These are phyloP conservation scores for Laodelphax striatellus DNA, from an alignment of 1,140 invertebrate species.

Conservation along the genomic window DNA sequence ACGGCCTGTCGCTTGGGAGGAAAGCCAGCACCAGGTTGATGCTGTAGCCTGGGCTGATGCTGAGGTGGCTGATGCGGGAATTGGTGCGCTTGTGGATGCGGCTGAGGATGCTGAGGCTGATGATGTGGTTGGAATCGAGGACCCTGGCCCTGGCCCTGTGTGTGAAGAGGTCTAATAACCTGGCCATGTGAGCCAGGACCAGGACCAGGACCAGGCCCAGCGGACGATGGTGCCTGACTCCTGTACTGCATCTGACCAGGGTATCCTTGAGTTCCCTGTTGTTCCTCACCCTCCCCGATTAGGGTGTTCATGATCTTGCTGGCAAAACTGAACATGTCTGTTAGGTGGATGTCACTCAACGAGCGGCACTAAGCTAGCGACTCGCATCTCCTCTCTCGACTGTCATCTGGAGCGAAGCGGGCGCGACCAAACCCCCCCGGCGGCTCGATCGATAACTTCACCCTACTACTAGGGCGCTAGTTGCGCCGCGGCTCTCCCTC, in stretches of 20 bases:
- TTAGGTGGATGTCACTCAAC: too few relatives aligned
- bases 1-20: background rate
- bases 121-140: constrained; percentile 7
- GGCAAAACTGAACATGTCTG: constrained; percentile 33
- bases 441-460: too few relatives aligned
- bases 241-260: constrained; percentile 15
- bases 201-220: constrained; percentile 6
- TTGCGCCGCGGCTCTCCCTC: too few relatives aligned
- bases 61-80: constrained; percentile 21
- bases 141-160: constrained; percentile 9
- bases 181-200: constrained; percentile 3
- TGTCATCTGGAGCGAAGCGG: too few relatives aligned
- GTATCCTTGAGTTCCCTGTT: constrained; percentile 17
- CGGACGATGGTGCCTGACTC: constrained; percentile 14
- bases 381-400: too few relatives aligned
- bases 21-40: background rate
- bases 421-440: too few relatives aligned
- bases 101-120: constrained; percentile 19
- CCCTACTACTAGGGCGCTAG: too few relatives aligned
- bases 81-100: constrained; percentile 14
- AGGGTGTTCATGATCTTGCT: constrained; percentile 36
- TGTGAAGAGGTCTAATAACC: background rate
- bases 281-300: constrained; percentile 31
- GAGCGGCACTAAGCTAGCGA: too few relatives aligned
- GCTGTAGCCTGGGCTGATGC: constrained; percentile 15